These are phyloP conservation scores for Mastomys coucha DNA, from an alignment of 2,113 vertebrate species.

Conservation along the genomic window DNA sequence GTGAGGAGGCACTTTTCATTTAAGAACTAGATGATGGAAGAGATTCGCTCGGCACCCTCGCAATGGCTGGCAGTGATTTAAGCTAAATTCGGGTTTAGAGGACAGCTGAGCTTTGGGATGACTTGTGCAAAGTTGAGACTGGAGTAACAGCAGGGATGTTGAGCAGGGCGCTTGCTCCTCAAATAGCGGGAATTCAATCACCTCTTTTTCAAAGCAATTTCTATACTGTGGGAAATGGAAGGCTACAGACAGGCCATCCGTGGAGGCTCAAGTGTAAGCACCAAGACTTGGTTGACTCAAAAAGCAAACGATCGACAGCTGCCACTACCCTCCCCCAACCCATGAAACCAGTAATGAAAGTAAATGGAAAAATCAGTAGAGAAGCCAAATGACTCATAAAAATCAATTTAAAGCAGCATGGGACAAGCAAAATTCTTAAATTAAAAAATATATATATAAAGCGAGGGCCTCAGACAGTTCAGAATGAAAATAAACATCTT, in stretches of 20 bases:
- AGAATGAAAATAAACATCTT: slow-evolving; percentile 62
- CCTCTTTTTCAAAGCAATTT: slow-evolving; percentile 58
- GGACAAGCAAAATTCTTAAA: slow-evolving; percentile 74
- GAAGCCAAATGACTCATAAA: slow-evolving; percentile 77
- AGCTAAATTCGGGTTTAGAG: slow-evolving; percentile 69
- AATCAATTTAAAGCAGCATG: slow-evolving; percentile 82
- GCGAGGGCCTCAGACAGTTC: slow-evolving; percentile 46
- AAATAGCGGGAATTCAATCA: slow-evolving; percentile 61
- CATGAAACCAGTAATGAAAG: slow-evolving; percentile 71
- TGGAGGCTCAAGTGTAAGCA: slow-evolving; percentile 46
- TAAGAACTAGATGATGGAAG: slow-evolving; percentile 74
- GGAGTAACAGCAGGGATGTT: slow-evolving; percentile 68
- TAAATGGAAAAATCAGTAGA: slow-evolving; percentile 76
- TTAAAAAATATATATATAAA: slow-evolving; percentile 58
- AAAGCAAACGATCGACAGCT: slow-evolving; percentile 11
- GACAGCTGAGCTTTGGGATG: slow-evolving; percentile 45
- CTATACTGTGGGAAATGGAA: slow-evolving; percentile 53
- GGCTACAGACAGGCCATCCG: slow-evolving; percentile 53
- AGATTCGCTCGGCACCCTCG: slow-evolving; percentile 60
- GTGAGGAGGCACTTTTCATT: slow-evolving; percentile 68
- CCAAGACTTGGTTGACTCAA: neutral
- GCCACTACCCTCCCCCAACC: neutral
- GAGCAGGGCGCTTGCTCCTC: neutral
- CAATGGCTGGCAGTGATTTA: slow-evolving; percentile 70
- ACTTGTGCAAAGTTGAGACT: slow-evolving; percentile 55